Base-by-base conservation (phyloP, 2,797 vertebrate genomes). In the Corythornis leucogaster region DNA sequence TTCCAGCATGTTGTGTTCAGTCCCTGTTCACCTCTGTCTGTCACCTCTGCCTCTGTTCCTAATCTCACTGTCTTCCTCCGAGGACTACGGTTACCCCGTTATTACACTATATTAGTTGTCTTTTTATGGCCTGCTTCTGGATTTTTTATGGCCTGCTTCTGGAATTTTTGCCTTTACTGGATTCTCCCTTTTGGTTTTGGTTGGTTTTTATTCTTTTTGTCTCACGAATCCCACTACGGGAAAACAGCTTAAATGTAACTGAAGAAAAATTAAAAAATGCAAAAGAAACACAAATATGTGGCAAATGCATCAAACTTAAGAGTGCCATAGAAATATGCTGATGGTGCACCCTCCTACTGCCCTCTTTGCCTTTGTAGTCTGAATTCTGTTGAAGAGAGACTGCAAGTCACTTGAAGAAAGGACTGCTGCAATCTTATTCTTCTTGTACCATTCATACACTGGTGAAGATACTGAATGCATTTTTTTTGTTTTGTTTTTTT, bases 341-440 rank as follows among this genome's bases (percentile, higher is more conserved):
- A 53, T 68, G 78, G 28, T 66, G 78, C 26, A 55, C 57, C 33
- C 61, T 81, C 82, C 51, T 71, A 57, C 74, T 94, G 89, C 78
- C 80, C 78, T 69, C 75, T 30, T 76, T 93, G 54, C 31, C 73
- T 95, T 84, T 95, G 84, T 85, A 92, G 85, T 75, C 57, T 71
- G 58, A 64, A 71, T 81, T 64, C 46, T 77, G 82, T 63, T 0
- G 4, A 86, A 87, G 63, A 0, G 4, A 53, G 4, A 71, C 83
- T 48, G 61, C 48, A 15, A 21, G 77, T 45, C 80, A 61, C 87
- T 51, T 77, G 85, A 85, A 64, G 55, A 51, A 85, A 78, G 67
- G 35, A 64, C 87, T 81, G 9, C 14, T 19, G 54, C 70, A 45
- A 46, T n/a, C 81, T 93, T 67, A 54, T 79, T 81, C 89, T 63